phyloP scores from a whole-genome alignment of 1,140 invertebrate species.

The Drosophila malerkotliana region DNA sequence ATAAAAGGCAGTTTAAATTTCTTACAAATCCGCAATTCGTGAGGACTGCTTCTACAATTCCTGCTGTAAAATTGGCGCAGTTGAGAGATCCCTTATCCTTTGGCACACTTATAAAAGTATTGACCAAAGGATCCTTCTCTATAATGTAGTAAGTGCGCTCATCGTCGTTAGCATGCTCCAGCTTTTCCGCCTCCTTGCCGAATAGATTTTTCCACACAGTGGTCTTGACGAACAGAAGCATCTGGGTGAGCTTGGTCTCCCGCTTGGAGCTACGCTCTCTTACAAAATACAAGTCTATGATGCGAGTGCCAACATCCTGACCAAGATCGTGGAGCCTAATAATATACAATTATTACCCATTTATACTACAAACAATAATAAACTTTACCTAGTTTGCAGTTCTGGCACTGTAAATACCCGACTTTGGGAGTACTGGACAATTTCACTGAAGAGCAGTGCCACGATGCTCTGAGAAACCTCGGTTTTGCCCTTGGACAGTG shows the following conservation, averaged over 20 bases:
- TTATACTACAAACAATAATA: background rate
- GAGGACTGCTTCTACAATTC: conserved; percentile 98
- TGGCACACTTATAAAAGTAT: conserved; percentile 98
- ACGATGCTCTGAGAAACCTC: conserved; percentile 97
- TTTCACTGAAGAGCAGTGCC: conserved; percentile 98
- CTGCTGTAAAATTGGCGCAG: conserved; percentile 99
- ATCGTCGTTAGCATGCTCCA: conserved; percentile 99
- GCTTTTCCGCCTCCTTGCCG: conserved; percentile 98
- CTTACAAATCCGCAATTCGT: conserved; percentile 97
- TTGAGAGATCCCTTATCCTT: conserved; percentile 99
- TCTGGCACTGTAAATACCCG: conserved; percentile 97
- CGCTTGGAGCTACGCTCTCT: conserved; percentile 97
- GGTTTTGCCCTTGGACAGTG: conserved; percentile 95
- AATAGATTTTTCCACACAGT: conserved; percentile 99
- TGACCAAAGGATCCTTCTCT: conserved; percentile 98
- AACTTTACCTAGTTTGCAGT: conserved; percentile 87
- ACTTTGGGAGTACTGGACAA: conserved; percentile 99
- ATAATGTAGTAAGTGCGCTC: conserved; percentile 99
- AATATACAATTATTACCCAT: conserved; percentile 13
- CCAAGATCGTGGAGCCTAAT: conserved; percentile 95
- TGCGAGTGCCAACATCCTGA: conserved; percentile 95
- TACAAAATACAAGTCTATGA: conserved; percentile 97
- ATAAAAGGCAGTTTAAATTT: conserved; percentile 80
- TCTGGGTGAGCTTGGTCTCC: conserved; percentile 97
- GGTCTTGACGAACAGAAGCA: conserved; percentile 97